These are phyloP conservation scores for Stictonetta naevosa DNA, from an alignment of 2,113 vertebrate genomes.

Conservation along the genomic window DNA sequence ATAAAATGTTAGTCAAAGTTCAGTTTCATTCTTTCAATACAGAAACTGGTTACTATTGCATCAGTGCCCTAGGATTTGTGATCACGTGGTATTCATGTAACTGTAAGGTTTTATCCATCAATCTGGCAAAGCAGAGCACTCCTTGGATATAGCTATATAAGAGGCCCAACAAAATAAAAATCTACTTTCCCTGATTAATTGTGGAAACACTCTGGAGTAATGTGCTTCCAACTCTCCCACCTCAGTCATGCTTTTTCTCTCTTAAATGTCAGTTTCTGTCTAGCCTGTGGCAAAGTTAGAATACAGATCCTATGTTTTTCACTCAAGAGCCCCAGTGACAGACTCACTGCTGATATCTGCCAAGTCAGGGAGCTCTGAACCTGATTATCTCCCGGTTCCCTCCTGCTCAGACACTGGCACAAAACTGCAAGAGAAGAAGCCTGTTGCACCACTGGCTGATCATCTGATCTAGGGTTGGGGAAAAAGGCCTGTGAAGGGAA, in stretches of 20 bases:
- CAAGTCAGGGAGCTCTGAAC: not conserved
- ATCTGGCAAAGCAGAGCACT: not conserved
- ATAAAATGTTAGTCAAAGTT: not conserved
- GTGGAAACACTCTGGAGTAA: not conserved
- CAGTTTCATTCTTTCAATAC: not conserved
- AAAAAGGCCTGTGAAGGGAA: constrained; percentile 64
- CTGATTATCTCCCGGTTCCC: not conserved
- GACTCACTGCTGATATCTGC: not conserved
- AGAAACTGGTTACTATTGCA: not conserved
- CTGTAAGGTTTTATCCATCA: not conserved
- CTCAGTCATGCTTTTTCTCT: not conserved
- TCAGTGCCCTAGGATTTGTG: not conserved
- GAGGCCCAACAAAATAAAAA: not conserved
- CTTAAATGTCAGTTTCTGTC: not conserved
- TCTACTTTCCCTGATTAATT: not conserved
- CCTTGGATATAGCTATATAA: not conserved
- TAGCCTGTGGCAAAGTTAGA: not conserved
- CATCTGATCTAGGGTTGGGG: not conserved
- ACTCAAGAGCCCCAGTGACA: not conserved
- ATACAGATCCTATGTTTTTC: not conserved
- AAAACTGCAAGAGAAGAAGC: not conserved
- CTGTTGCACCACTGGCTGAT: not conserved
- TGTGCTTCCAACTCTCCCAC: not conserved
- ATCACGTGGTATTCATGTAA: not conserved
- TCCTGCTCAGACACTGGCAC: not conserved